phyloP scores from a whole-genome alignment of 2,888 invertebrate species.

The Mycalesis mineus region DNA sequence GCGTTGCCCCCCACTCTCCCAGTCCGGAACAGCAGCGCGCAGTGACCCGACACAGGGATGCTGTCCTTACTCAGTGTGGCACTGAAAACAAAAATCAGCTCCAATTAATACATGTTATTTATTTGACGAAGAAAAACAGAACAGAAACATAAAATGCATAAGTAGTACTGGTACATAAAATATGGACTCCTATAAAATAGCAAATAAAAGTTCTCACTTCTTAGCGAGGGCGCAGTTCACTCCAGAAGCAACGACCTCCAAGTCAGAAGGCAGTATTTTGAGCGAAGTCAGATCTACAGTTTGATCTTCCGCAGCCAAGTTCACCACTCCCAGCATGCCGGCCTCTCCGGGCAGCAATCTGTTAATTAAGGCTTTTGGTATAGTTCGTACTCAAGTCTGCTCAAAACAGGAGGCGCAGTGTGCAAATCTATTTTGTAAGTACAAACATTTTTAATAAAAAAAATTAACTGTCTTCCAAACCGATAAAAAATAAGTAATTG shows the following conservation, averaged over 20 bases:
- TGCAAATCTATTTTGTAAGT: too few relatives aligned
- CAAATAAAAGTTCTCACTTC: conserved; percentile 42
- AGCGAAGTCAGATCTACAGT: conserved; percentile 51
- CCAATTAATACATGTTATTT: too few relatives aligned
- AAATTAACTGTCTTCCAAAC: too few relatives aligned
- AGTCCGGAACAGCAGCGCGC: conserved; percentile 43
- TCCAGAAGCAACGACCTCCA: conserved; percentile 55
- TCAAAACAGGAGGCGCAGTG: too few relatives aligned
- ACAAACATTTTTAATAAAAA: too few relatives aligned
- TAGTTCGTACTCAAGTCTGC: too few relatives aligned
- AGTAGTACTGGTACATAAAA: too few relatives aligned
- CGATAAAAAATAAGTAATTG: too few relatives aligned
- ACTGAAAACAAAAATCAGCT: conserved; percentile 34
- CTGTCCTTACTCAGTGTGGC: conserved; percentile 34
- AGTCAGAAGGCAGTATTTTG: conserved; percentile 39
- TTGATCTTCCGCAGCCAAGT: conserved; percentile 53
- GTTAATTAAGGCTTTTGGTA: conserved; percentile 4
- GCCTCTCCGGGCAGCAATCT: conserved; percentile 47
- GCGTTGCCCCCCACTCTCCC: background rate
- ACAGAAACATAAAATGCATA: too few relatives aligned
- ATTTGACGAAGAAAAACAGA: too few relatives aligned
- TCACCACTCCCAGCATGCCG: conserved; percentile 61
- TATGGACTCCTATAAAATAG: too few relatives aligned
- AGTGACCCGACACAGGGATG: conserved; percentile 44
- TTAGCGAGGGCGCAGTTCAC: conserved; percentile 46